Percentiles rank a stretch among this genome's conserved stretches.
phyloP scores from a whole-genome alignment of 2,797 vertebrate genomes.

The Myioborus melanocephalus region DNA sequence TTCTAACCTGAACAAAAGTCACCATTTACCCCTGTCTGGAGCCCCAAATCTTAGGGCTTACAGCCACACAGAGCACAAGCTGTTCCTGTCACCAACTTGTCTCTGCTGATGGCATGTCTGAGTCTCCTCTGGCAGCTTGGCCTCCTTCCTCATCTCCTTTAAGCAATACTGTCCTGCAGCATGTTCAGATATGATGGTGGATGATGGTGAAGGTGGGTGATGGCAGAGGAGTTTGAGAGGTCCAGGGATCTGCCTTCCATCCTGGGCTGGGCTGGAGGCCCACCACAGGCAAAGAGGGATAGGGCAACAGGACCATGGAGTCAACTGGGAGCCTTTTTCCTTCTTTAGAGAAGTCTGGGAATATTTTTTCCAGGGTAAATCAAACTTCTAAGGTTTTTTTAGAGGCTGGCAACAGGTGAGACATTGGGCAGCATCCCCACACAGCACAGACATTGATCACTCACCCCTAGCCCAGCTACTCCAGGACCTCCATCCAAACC shows the following conservation, averaged over 20 bases:
- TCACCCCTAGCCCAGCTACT: not conserved
- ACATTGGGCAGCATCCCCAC: not conserved
- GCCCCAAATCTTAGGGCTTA: not conserved
- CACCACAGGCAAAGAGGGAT: not conserved
- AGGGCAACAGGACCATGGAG: not conserved
- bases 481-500: not conserved
- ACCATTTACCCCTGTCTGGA: not conserved
- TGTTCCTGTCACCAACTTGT: not conserved
- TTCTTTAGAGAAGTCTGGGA: not conserved
- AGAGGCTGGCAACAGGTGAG: not conserved
- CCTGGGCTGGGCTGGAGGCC: not conserved
- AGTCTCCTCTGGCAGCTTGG: not conserved
- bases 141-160: not conserved
- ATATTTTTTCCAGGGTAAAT: not conserved
- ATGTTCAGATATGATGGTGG: rapidly evolving
- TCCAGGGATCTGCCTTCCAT: not conserved
- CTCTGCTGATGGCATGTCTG: not conserved
- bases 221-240: not conserved
- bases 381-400: not conserved
- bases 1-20: not conserved
- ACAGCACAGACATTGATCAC: not conserved
- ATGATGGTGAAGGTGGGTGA: not conserved
- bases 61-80: not conserved
- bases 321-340: not conserved
- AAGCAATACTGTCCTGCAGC: not conserved